A percentile compares a stretch with the other conserved stretches of the same genome.
phyloP scores from a whole-genome alignment of 1,140 invertebrate species.

The Drosophila littoralis region DNA sequence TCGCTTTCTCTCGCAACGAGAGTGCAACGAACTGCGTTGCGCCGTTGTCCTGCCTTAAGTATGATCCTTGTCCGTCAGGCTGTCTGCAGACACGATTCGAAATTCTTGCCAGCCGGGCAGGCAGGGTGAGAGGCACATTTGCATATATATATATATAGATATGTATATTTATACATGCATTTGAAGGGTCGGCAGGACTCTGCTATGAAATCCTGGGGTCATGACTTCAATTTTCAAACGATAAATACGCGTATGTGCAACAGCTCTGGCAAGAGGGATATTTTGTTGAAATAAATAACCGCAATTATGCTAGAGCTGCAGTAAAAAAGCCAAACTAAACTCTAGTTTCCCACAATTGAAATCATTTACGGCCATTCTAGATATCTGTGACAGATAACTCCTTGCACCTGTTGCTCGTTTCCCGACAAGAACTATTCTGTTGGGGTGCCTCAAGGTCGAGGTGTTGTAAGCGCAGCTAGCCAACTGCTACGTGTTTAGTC shows the following conservation, averaged over 20 bases:
- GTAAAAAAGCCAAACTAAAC: not conserved
- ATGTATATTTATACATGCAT: slow-evolving; percentile 33
- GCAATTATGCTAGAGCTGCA: slow-evolving; percentile 22
- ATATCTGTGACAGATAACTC: not conserved
- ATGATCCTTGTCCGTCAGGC: slow-evolving; percentile 30
- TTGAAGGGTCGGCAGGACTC: slow-evolving; percentile 38
- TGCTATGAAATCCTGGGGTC: slow-evolving; percentile 56
- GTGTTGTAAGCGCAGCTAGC: slow-evolving; percentile 42
- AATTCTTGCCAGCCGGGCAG: slow-evolving; percentile 20
- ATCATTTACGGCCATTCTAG: slow-evolving; percentile 25
- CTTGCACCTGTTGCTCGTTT: slow-evolving; percentile 58
- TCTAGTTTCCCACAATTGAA: slow-evolving; percentile 57
- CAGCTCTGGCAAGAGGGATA: slow-evolving; percentile 11
- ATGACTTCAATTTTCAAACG: slow-evolving; percentile 60
- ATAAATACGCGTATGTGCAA: slow-evolving; percentile 23
- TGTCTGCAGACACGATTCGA: slow-evolving; percentile 41
- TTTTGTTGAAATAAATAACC: slow-evolving; percentile 25
- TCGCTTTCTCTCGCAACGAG: slow-evolving; percentile 25
- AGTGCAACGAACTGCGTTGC: slow-evolving; percentile 68
- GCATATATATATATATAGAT: slow-evolving; percentile 27
- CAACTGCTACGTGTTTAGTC: slow-evolving; percentile 44
- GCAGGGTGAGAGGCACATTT: not conserved
- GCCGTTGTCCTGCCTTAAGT: slow-evolving; percentile 30
- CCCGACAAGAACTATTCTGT: slow-evolving; percentile 62
- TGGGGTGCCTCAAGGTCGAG: slow-evolving; percentile 62